A percentile compares a stretch with the other conserved stretches of the same genome.
Evolutionary conservation across 2,113 vertebrate genomes (phyloP).

Genomic region (Toxotes chatareus): DNA sequence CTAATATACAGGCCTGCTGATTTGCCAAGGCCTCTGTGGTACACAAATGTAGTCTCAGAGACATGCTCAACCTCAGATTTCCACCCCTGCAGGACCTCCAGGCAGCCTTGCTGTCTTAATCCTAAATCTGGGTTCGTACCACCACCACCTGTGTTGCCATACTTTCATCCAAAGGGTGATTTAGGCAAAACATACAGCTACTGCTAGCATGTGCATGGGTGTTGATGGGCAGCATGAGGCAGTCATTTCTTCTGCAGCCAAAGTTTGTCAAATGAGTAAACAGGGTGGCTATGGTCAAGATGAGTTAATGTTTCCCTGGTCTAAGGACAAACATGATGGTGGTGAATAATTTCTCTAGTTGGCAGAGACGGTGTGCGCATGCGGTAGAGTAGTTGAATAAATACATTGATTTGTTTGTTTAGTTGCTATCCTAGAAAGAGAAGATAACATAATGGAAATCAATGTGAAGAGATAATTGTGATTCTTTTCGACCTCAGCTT

Average conservation of each 20-base stretch:
- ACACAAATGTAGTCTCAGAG: slow-evolving; percentile 36
- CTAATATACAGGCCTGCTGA: slow-evolving; percentile 62
- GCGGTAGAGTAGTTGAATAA: not conserved
- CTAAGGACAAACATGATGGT: not conserved
- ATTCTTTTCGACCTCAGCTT: not conserved
- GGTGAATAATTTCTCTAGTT: not conserved
- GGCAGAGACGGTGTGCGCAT: not conserved
- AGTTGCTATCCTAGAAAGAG: not conserved
- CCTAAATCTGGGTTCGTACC: slow-evolving; percentile 59
- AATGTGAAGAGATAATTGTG: not conserved
- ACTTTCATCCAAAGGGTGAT: slow-evolving; percentile 23
- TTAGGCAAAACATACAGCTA: slow-evolving; percentile 36
- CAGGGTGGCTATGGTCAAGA: not conserved
- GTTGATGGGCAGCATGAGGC: slow-evolving; percentile 2
- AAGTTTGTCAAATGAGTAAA: slow-evolving; percentile 26
- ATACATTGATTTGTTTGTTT: not conserved
- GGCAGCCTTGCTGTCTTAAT: slow-evolving; percentile 53
- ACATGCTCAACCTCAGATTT: slow-evolving; percentile 39
- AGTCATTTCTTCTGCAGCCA: slow-evolving; percentile 6
- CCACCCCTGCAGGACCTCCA: slow-evolving; percentile 40
- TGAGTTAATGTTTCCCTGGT: not conserved
- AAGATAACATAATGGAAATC: not conserved
- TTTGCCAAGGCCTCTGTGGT: slow-evolving; percentile 51
- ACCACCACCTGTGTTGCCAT: slow-evolving; percentile 49
- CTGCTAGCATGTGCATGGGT: slow-evolving; percentile 13